A percentile compares a stretch with the other conserved stretches of the same genome.
phyloP scores from a whole-genome alignment of 2,113 vertebrate genomes.

The Sinocyclocheilus anophthalmus region DNA sequence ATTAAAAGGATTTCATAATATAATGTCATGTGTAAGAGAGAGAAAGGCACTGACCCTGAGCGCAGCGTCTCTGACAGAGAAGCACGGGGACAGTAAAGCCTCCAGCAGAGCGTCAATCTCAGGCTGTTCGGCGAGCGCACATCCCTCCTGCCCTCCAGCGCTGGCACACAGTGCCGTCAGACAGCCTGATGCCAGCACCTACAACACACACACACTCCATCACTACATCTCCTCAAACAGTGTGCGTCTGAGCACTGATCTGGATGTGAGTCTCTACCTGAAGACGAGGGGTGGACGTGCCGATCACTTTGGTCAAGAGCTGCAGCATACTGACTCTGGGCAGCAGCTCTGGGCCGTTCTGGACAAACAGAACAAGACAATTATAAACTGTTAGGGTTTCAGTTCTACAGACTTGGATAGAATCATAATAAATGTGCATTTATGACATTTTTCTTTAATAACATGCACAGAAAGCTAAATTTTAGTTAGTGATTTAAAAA shows the following conservation, averaged over 20 bases:
- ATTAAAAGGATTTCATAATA: background rate
- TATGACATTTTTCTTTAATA: background rate
- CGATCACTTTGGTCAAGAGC: conserved; percentile 86
- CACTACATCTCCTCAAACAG: conserved; percentile 3
- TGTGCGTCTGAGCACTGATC: background rate
- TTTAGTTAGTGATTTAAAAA: background rate
- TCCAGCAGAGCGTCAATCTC: conserved; percentile 90
- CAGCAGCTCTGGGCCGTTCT: conserved; percentile 93
- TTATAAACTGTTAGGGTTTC: too few relatives aligned
- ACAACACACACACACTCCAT: conserved; percentile 40
- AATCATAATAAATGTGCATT: background rate
- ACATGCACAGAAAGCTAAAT: background rate
- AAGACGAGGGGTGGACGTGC: conserved; percentile 83
- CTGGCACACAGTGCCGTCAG: conserved; percentile 86
- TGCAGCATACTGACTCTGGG: conserved; percentile 91
- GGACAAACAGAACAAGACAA: conserved; percentile 16
- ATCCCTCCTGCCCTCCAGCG: conserved; percentile 85
- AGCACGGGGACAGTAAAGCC: conserved; percentile 87
- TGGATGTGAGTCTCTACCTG: conserved; percentile 78
- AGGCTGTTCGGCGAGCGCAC: conserved; percentile 89
- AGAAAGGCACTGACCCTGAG: conserved; percentile 81
- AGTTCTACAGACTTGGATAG: too few relatives aligned
- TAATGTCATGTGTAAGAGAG: background rate
- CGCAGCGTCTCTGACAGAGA: conserved; percentile 89
- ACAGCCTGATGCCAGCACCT: conserved; percentile 90